These are phyloP conservation scores for Ruditapes philippinarum DNA, from an alignment of 1,140 invertebrate genomes.

Conservation along the genomic window DNA sequence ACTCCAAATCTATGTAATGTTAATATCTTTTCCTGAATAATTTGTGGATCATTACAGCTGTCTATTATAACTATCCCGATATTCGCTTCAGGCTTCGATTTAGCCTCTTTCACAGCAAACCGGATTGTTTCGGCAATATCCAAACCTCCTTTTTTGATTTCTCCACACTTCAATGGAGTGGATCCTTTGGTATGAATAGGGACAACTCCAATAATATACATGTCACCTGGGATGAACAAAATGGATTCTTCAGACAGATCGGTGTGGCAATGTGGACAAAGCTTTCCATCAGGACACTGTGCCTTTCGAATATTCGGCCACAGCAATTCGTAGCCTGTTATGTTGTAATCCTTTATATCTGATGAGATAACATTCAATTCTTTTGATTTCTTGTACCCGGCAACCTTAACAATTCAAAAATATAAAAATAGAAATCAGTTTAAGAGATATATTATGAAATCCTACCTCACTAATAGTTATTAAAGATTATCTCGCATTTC, in stretches of 20 bases:
- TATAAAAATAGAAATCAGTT: too few relatives aligned
- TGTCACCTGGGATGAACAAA: conserved; percentile 38
- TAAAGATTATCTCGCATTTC: too few relatives aligned
- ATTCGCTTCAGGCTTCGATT: not conserved
- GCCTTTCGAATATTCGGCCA: conserved; percentile 37
- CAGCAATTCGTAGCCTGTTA: not conserved
- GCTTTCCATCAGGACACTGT: conserved; percentile 32
- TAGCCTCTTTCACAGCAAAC: conserved; percentile 41
- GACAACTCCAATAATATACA: conserved; percentile 56
- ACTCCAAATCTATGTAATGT: conserved; percentile 50
- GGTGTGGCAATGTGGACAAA: conserved; percentile 3
- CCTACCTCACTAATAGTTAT: too few relatives aligned
- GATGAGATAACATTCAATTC: not conserved
- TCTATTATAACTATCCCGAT: conserved; percentile 60
- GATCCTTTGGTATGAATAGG: conserved; percentile 31
- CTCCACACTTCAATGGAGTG: conserved; percentile 45
- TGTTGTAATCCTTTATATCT: not conserved
- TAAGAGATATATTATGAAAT: too few relatives aligned
- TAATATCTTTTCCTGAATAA: conserved; percentile 61
- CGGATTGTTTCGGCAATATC: conserved; percentile 53
- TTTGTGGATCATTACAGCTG: conserved; percentile 59
- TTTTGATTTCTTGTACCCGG: not conserved
- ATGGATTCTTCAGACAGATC: not conserved
- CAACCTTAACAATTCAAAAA: too few relatives aligned
- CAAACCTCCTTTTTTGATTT: conserved; percentile 47